phyloP scores from a whole-genome alignment of 2,113 vertebrate genomes.

The Drymodes brunneopygia region DNA sequence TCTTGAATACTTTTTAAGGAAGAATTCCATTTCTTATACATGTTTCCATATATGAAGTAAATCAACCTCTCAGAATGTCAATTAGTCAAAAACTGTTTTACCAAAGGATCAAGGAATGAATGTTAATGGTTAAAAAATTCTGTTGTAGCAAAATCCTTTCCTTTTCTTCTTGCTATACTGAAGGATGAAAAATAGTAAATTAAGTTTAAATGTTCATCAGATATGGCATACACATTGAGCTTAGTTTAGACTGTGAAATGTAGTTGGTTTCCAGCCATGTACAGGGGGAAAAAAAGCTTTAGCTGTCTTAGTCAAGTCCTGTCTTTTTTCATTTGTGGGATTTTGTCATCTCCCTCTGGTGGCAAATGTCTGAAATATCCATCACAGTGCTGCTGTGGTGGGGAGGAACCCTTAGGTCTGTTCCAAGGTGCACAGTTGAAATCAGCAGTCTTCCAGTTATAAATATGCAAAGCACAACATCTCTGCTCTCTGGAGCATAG shows the following conservation, averaged over 20 bases:
- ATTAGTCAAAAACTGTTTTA: not conserved
- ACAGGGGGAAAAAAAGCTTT: fast-evolving
- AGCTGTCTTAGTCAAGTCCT: not conserved
- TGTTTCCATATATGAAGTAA: not conserved
- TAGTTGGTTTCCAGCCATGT: not conserved
- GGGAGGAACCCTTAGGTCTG: not conserved
- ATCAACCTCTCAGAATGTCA: not conserved
- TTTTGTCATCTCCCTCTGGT: constrained; percentile 37
- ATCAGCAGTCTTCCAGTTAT: not conserved
- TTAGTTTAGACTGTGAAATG: not conserved
- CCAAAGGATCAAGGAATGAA: not conserved
- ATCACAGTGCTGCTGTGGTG: not conserved
- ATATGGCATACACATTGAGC: not conserved
- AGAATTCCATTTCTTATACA: not conserved
- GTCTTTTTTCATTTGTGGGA: not conserved
- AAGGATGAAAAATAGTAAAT: not conserved
- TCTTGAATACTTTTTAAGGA: not conserved
- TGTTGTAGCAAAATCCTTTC: not conserved
- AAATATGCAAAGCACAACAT: not conserved
- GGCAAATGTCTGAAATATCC: not conserved
- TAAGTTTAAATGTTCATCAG: not conserved
- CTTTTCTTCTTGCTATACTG: not conserved
- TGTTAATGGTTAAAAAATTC: not conserved
- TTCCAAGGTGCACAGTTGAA: not conserved
- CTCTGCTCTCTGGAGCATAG: not conserved